Percentiles rank a stretch among this genome's conserved stretches.
phyloP scores from a whole-genome alignment of 2,888 invertebrate species.

The Dolichomitus sp. region DNA sequence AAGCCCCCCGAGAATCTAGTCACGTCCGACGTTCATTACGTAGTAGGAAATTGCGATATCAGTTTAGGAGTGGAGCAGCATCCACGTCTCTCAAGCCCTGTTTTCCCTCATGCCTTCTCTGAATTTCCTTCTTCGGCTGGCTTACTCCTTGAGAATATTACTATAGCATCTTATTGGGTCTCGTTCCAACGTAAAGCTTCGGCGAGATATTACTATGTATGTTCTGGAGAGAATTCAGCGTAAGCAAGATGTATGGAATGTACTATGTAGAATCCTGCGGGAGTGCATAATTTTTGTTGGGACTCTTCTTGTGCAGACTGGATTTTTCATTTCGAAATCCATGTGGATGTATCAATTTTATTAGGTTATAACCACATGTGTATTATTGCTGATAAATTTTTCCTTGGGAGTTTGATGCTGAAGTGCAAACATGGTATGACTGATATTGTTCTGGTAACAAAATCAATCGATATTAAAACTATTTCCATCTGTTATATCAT shows the following conservation, averaged over 20 bases:
- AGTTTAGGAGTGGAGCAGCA: slow-evolving; percentile 47
- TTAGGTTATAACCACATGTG: not conserved
- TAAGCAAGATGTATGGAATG: not conserved
- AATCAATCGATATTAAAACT: too few species aligned
- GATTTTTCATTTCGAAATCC: not conserved
- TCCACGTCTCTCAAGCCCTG: slow-evolving; percentile 15
- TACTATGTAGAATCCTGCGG: not conserved
- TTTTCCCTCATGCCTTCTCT: slow-evolving; percentile 14
- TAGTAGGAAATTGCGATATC: slow-evolving; percentile 58
- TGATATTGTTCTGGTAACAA: too few species aligned
- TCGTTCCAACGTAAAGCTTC: not conserved
- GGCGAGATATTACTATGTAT: not conserved
- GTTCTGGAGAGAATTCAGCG: not conserved
- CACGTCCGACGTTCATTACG: slow-evolving; percentile 61
- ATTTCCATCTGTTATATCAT: too few species aligned
- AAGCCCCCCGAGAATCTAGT: slow-evolving; percentile 38
- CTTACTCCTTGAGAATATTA: not conserved
- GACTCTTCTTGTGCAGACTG: not conserved
- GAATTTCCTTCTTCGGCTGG: not conserved
- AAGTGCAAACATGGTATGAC: too few species aligned
- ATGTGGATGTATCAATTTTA: not conserved
- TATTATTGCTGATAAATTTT: not conserved
- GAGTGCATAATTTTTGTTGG: not conserved
- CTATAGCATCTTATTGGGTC: not conserved
- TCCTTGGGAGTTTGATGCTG: too few species aligned